Base-by-base conservation (phyloP, 2,113 vertebrate species). In the Corythoichthys intestinalis region DNA sequence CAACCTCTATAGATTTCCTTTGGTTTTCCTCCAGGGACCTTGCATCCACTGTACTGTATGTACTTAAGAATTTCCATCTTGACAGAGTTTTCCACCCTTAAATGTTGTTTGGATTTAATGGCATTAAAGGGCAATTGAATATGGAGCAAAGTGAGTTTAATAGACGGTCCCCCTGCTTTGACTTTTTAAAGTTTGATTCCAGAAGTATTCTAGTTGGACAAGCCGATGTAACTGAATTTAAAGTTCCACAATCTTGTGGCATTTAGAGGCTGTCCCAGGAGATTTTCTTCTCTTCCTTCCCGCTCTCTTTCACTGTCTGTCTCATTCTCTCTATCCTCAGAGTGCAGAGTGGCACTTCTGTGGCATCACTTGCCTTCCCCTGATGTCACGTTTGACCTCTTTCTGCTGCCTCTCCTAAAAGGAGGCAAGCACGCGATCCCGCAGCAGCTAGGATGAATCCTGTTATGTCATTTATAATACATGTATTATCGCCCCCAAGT, bases 331-430 rank as follows among this genome's bases (percentile, higher is more conserved):
- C 71, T 70, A 62, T 73, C 76, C 72, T 78, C 52, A 74, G 80
- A 87, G 80, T 86, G 83, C 80, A 72, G 63, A 44, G 82, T 73
- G 72, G 60, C 71, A 80, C 81, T 72, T 71, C 72, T 38, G 65
- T 68, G 73, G 83, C 79, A 72, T 82, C 82, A 71, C 84, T 83
- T 78, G 83, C 84, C 77, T 80, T 70, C 64, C 67, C 71, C 79
- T 71, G 71, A 85, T 88, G 86, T 86, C 87, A 88, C 68, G 82
- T 89, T 84, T 89, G 89, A 89, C 87, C 89, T 90, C 83, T 76
- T 88, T 89, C 75, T 75, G 74, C 74, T 83, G 74, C 73, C n/a
- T 85, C 84, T 67, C 75, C 82, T 86, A 86, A 87, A 86, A 85
- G 82, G 78, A 84, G 68, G 75, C 34, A 85, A 58, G 83, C 87